Evolutionary conservation across 2,113 vertebrate genomes (phyloP).

Genomic region (Semicossyphus pulcher): DNA sequence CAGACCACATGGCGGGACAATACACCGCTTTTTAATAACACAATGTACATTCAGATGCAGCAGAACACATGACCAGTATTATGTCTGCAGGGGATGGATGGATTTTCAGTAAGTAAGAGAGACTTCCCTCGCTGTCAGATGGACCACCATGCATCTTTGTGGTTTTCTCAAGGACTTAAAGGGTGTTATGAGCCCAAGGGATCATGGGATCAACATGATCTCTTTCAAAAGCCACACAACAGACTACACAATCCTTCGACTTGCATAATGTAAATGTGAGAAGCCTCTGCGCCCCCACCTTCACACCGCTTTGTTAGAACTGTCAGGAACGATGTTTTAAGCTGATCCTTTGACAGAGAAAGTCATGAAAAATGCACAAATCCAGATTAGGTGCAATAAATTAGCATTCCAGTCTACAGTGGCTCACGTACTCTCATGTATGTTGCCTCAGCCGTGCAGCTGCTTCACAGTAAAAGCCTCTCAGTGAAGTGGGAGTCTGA

Average conservation of each 20-base stretch:
- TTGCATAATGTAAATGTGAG: slow-evolving; percentile 32
- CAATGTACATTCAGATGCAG: not conserved
- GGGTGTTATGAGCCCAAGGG: slow-evolving; percentile 18
- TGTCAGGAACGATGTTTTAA: slow-evolving; percentile 4
- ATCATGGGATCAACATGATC: slow-evolving; percentile 32
- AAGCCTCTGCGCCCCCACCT: not conserved
- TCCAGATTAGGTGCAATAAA: slow-evolving; percentile 22
- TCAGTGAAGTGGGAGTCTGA: not conserved
- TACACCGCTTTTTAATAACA: slow-evolving; percentile 33
- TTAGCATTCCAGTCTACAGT: slow-evolving; percentile 12
- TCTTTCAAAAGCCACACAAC: slow-evolving; percentile 22
- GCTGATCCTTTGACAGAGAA: slow-evolving; percentile 20
- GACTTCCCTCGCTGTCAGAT: slow-evolving; percentile 9
- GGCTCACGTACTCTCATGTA: slow-evolving; percentile 1
- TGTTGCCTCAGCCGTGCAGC: not conserved
- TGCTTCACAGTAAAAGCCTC: slow-evolving; percentile 3
- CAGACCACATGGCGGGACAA: slow-evolving; percentile 9
- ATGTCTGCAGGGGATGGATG: slow-evolving; percentile 6
- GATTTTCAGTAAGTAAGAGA: not conserved
- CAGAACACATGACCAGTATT: slow-evolving; percentile 8
- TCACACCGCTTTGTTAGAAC: not conserved
- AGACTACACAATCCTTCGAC: slow-evolving; percentile 21
- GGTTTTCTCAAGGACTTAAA: slow-evolving; percentile 29
- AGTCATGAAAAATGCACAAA: slow-evolving; percentile 26
- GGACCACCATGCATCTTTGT: slow-evolving; percentile 37